Percentiles rank a stretch among this genome's conserved stretches.
Evolutionary conservation across 2,113 vertebrate species (phyloP).

Genomic region (Hippoglossus stenolepis): DNA sequence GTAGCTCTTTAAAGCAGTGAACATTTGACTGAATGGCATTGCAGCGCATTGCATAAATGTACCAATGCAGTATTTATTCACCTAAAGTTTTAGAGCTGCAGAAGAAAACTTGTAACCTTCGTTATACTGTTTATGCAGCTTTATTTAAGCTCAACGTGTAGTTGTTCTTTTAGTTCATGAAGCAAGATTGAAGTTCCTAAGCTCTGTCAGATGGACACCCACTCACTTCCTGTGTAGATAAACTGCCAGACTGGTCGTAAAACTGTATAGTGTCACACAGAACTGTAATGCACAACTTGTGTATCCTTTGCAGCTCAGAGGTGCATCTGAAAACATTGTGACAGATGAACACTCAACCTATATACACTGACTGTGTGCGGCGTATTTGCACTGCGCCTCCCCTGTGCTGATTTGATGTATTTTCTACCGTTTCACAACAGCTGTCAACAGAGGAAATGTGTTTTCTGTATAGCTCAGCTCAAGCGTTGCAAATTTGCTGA

Average conservation of each 20-base stretch:
- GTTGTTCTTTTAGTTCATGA: slow-evolving; percentile 3
- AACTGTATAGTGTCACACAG: neutral
- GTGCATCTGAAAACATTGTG: neutral
- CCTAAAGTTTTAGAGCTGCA: neutral
- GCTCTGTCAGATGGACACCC: slow-evolving; percentile 32
- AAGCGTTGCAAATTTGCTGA: slow-evolving; percentile 31
- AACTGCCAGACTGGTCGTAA: slow-evolving; percentile 20
- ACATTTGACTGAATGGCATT: neutral
- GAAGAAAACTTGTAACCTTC: neutral
- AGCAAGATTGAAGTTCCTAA: too few species aligned
- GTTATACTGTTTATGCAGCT: neutral
- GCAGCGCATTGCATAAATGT: neutral
- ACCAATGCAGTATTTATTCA: neutral
- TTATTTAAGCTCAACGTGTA: neutral
- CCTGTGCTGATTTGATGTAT: slow-evolving; percentile 4
- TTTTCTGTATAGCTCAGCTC: slow-evolving; percentile 46
- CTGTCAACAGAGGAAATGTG: slow-evolving; percentile 19
- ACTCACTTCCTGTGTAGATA: slow-evolving; percentile 64
- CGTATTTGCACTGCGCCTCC: neutral
- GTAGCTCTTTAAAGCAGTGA: slow-evolving; percentile 1
- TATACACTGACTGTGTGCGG: neutral
- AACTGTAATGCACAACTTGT: neutral
- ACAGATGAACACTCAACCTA: neutral
- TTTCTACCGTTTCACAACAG: slow-evolving; percentile 15
- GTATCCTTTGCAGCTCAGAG: neutral